Percentiles rank a stretch among this genome's conserved stretches.
These are phyloP conservation scores for Scatophagus argus DNA, from an alignment of 2,113 vertebrate species.

Conservation along the genomic window DNA sequence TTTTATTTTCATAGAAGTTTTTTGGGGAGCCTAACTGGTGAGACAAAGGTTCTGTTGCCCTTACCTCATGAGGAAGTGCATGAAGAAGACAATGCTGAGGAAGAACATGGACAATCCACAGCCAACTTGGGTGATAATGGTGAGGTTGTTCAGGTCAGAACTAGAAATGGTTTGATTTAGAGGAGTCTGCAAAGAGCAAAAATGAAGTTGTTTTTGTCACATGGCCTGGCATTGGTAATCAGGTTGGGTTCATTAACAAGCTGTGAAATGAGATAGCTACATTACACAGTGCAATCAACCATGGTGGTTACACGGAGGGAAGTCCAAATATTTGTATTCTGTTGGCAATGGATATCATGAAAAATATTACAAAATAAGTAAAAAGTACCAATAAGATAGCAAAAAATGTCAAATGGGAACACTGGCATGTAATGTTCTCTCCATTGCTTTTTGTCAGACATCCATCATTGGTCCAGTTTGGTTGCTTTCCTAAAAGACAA, in stretches of 20 bases:
- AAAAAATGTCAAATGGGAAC: conserved; percentile 82
- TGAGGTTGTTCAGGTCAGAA: conserved; percentile 69
- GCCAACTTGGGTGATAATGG: conserved; percentile 77
- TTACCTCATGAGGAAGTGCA: conserved; percentile 79
- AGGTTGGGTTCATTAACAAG: background rate
- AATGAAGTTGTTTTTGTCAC: background rate
- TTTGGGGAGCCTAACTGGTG: background rate
- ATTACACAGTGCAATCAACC: background rate
- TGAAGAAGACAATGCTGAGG: conserved; percentile 73
- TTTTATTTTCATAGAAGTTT: background rate
- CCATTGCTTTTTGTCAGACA: conserved; percentile 33
- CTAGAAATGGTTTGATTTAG: conserved; percentile 31
- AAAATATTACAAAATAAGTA: background rate
- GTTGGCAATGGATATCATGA: background rate
- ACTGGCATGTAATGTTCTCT: conserved; percentile 53
- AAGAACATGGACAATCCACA: conserved; percentile 83
- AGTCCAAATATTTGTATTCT: background rate
- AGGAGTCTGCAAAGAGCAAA: conserved; percentile 50
- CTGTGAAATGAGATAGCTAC: background rate
- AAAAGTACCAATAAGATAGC: conserved; percentile 77
- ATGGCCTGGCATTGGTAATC: no score
- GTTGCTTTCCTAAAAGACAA: conserved; percentile 53
- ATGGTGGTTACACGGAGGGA: background rate
- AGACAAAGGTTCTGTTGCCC: background rate
- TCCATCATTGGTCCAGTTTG: conserved; percentile 74